These are phyloP conservation scores for Ameiurus melas DNA, from an alignment of 2,113 vertebrate species.

Conservation along the genomic window DNA sequence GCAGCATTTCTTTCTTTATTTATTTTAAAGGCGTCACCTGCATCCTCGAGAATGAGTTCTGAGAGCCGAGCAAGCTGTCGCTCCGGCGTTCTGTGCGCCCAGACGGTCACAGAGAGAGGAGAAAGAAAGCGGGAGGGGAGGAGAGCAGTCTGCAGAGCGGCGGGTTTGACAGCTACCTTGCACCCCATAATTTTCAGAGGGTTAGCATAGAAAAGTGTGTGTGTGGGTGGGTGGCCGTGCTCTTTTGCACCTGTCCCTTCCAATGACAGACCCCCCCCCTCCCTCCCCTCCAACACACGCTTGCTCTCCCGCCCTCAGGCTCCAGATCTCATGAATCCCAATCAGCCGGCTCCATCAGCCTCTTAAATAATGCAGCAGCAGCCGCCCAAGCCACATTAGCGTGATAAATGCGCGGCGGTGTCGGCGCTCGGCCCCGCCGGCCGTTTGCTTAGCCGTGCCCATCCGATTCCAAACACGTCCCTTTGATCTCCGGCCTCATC, in stretches of 20 bases:
- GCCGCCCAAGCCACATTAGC: conserved; percentile 45
- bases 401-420: conserved; percentile 52
- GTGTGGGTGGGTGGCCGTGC: neutral
- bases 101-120: conserved; percentile 13
- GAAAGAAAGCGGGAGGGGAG: neutral
- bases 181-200: neutral
- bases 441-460: conserved; percentile 39
- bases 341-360: conserved; percentile 55
- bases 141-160: neutral
- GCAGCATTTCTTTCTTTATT: neutral
- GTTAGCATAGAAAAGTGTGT: neutral
- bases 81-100: neutral
- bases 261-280: conserved; percentile 19
- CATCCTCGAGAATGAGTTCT: neutral
- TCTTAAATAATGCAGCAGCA: conserved; percentile 58
- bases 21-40: neutral
- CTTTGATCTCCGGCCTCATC: conserved; percentile 35
- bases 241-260: conserved; percentile 45
- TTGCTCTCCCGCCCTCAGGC: conserved; percentile 37
- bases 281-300: neutral
- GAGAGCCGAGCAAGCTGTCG: conserved; percentile 25
- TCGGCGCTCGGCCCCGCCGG: neutral
- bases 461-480: conserved; percentile 30
- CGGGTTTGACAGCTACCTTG: conserved; percentile 34
- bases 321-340: conserved; percentile 59